Percentiles rank a stretch among this genome's conserved stretches.
Conservation (phyloP, 1,140 invertebrate genomes). For the Campodea augens region DNA sequence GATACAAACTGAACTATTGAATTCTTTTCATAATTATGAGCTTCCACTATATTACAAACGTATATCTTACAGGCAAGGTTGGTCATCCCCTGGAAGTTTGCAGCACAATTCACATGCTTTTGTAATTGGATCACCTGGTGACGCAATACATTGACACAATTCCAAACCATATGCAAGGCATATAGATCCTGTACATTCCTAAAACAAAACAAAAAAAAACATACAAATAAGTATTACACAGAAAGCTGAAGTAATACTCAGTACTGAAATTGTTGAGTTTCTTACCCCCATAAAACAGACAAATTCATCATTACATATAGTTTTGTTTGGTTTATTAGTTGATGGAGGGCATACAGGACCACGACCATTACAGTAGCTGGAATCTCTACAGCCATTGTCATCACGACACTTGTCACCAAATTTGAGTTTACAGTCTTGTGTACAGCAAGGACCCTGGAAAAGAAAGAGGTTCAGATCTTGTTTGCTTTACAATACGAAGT, state of each 20-base stretch:
- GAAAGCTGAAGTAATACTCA: no score
- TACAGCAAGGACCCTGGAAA: constrained; percentile 84
- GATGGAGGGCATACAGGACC: constrained; percentile 73
- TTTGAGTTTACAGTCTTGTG: constrained; percentile 63
- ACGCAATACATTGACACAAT: constrained; percentile 79
- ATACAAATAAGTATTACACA: background rate
- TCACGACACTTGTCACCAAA: constrained; percentile 75
- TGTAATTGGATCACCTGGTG: constrained; percentile 49
- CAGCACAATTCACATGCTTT: constrained; percentile 82
- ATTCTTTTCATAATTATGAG: no score
- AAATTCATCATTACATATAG: constrained; percentile 79
- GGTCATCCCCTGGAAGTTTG: constrained; percentile 61
- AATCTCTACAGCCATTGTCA: constrained; percentile 79
- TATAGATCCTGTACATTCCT: constrained; percentile 83
- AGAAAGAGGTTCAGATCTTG: constrained; percentile 16
- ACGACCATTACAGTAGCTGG: constrained; percentile 71
- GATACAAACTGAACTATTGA: no score
- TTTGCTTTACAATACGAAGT: no score
- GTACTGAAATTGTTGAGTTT: constrained; percentile 12
- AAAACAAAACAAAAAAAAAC: constrained; percentile 15
- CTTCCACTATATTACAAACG: no score
- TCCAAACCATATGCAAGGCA: constrained; percentile 83
- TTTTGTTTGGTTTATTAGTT: constrained; percentile 80
- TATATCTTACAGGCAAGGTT: constrained; percentile 44
- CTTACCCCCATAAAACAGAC: constrained; percentile 87